phyloP scores from a whole-genome alignment of 2,113 vertebrate genomes.

The Chrysochloris asiatica region DNA sequence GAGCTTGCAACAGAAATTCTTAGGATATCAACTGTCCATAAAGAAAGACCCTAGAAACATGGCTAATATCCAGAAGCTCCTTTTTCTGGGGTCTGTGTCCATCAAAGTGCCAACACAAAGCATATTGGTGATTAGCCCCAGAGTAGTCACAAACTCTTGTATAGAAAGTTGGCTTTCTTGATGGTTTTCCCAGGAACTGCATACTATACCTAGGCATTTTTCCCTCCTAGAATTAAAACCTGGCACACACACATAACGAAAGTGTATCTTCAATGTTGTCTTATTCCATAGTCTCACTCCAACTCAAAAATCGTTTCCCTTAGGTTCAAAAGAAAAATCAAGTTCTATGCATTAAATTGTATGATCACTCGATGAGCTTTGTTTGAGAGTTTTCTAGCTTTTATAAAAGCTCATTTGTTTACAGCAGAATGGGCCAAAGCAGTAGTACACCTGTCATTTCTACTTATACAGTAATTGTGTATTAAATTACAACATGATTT shows the following conservation, averaged over 20 bases:
- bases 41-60: background rate
- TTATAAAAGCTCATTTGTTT: conserved; percentile 22
- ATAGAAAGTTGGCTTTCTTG: background rate
- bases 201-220: background rate
- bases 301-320: background rate
- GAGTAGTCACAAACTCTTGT: background rate
- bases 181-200: background rate
- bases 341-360: background rate
- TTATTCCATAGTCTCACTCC: background rate
- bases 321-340: conserved; percentile 22
- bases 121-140: background rate
- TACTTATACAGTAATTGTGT: background rate
- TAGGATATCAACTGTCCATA: background rate
- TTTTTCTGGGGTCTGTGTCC: background rate
- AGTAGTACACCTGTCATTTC: background rate
- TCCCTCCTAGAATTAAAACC: conserved; percentile 3
- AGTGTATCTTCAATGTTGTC: background rate
- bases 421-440: background rate
- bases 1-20: background rate
- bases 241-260: background rate
- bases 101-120: background rate
- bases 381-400: background rate
- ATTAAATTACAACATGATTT: background rate
- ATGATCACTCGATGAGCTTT: conserved; percentile 3
- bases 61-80: background rate